A percentile compares a stretch with the other conserved stretches of the same genome.
phyloP scores from a whole-genome alignment of 2,797 vertebrate genomes.

The Chelon auratus region DNA sequence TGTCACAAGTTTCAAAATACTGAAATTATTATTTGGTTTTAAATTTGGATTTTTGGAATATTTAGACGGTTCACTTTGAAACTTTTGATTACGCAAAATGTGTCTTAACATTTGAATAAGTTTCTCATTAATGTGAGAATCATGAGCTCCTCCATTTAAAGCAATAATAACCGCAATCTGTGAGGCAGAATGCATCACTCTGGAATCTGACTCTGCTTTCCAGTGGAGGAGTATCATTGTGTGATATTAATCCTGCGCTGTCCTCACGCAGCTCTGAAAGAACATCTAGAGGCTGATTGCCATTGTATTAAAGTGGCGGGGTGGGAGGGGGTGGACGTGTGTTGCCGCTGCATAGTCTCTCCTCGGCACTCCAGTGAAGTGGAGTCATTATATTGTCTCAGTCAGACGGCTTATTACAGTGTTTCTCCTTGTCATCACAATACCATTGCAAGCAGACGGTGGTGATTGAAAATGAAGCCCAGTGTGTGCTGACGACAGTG shows the following conservation, averaged over 20 bases:
- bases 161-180: background rate
- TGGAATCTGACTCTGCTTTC: background rate
- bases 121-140: background rate
- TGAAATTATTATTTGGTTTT: too few species aligned
- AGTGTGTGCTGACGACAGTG: slow-evolving; percentile 4
- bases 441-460: slow-evolving; percentile 22
- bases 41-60: too few species aligned
- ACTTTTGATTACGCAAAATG: too few species aligned
- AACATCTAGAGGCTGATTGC: slow-evolving; percentile 31
- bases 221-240: background rate
- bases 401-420: slow-evolving; percentile 50
- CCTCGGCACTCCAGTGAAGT: slow-evolving; percentile 42
- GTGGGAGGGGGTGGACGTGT: background rate
- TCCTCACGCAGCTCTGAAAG: slow-evolving; percentile 18
- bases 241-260: background rate
- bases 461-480: slow-evolving; percentile 43
- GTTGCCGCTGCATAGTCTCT: slow-evolving; percentile 8
- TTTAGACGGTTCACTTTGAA: too few species aligned
- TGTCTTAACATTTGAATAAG: background rate
- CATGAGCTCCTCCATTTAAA: background rate
- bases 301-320: slow-evolving; percentile 25
- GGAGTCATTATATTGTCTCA: slow-evolving; percentile 55
- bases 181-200: background rate
- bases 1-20: too few species aligned
- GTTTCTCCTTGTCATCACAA: slow-evolving; percentile 48